These are phyloP conservation scores for Drosophila triauraria DNA, from an alignment of 1,140 invertebrate species.

Conservation along the genomic window DNA sequence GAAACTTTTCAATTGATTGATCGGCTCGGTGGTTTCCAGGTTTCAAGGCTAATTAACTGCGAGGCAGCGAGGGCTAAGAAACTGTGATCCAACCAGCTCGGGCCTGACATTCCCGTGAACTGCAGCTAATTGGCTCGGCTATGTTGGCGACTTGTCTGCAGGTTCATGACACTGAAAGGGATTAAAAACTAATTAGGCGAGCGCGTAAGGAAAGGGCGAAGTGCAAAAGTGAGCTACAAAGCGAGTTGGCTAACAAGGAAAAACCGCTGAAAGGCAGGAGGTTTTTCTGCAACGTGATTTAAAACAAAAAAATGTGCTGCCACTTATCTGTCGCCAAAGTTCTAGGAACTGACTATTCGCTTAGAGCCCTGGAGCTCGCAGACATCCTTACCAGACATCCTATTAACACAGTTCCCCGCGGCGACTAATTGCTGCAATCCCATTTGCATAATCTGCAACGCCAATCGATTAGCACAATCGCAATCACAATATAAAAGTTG, in stretches of 20 bases:
- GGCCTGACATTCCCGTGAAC: slow-evolving; percentile 13
- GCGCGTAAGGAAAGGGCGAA: slow-evolving; percentile 2
- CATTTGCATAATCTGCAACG: slow-evolving; percentile 60
- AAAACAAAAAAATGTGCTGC: neutral
- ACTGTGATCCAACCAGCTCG: slow-evolving; percentile 1
- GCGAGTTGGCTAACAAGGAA: slow-evolving; percentile 10
- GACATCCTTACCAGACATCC: neutral
- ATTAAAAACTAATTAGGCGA: slow-evolving; percentile 69
- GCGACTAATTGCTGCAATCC: slow-evolving; percentile 42
- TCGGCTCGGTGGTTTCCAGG: slow-evolving; percentile 50
- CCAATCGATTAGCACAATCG: slow-evolving; percentile 56
- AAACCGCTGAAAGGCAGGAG: slow-evolving; percentile 19
- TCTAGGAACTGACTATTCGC: neutral
- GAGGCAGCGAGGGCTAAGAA: slow-evolving; percentile 6
- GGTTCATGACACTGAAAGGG: slow-evolving; percentile 47
- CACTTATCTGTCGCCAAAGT: slow-evolving; percentile 17
- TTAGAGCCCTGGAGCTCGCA: neutral
- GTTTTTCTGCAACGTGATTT: slow-evolving; percentile 1
- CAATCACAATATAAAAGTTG: slow-evolving; percentile 51
- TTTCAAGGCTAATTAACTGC: slow-evolving; percentile 69
- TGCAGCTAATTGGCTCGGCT: slow-evolving; percentile 29
- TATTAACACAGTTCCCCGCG: slow-evolving; percentile 13
- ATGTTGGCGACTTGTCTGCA: slow-evolving; percentile 16
- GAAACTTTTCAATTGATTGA: slow-evolving; percentile 77
- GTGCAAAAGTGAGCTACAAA: slow-evolving; percentile 34